Percentiles rank a stretch among this genome's conserved stretches.
Evolutionary conservation across 2,888 invertebrate species (phyloP).

Genomic region (Alloplasta piceator): DNA sequence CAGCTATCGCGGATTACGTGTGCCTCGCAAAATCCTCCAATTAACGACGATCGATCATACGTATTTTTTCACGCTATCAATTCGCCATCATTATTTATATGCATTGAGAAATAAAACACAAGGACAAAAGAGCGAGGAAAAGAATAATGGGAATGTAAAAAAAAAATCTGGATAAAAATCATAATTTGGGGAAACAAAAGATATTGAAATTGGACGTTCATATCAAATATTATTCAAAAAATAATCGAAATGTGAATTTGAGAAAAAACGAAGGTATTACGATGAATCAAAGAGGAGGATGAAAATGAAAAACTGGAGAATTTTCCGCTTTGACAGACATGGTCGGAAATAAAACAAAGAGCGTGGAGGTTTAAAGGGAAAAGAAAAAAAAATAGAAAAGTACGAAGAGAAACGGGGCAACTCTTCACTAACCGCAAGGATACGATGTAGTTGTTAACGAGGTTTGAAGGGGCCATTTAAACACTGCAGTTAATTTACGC

Average conservation of each 20-base stretch:
- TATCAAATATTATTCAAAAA: no score
- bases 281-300: background rate
- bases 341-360: background rate
- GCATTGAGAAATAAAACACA: no score
- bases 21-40: background rate
- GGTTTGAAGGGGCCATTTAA: constrained; percentile 64
- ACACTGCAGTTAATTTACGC: constrained; percentile 64
- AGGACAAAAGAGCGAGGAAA: background rate
- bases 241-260: no score
- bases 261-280: background rate
- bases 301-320: background rate
- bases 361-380: background rate
- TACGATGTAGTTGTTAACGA: constrained; percentile 62
- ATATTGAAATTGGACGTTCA: no score
- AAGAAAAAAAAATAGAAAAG: constrained; percentile 7
- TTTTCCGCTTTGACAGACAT: constrained; percentile 9
- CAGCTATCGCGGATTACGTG: constrained; percentile 22
- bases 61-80: no score
- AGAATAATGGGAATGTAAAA: background rate
- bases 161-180: background rate
- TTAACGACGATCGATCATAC: constrained; percentile 17
- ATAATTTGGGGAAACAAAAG: background rate
- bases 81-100: no score
- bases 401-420: background rate
- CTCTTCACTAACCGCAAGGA: constrained; percentile 45